phyloP scores from a whole-genome alignment of 1,140 invertebrate species.

The Pachypeltis micranthus region DNA sequence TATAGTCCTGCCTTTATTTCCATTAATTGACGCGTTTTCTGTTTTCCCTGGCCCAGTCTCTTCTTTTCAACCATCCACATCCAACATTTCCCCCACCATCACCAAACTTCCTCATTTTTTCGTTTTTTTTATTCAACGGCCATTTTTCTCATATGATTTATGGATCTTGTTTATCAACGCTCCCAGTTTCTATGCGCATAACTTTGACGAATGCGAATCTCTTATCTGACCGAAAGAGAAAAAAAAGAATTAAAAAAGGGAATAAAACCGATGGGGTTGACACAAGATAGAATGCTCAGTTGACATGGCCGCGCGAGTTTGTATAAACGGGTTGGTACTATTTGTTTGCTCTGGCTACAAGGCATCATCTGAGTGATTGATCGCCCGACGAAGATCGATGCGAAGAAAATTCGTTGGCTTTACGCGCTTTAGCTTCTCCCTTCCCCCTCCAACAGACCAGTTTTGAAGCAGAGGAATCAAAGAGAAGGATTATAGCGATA shows the following conservation, averaged over 20 bases:
- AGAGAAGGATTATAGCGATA: not conserved
- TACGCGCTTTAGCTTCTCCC: not conserved
- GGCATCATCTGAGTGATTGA: not conserved
- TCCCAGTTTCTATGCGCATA: not conserved
- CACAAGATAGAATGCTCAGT: not conserved
- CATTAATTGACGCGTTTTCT: constrained; percentile 8
- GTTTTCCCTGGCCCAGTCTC: not conserved
- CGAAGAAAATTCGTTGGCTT: not conserved
- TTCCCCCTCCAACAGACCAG: too few species aligned
- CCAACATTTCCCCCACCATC: not conserved
- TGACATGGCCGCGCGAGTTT: not conserved
- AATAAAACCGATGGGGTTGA: constrained; percentile 2
- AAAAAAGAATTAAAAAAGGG: too few species aligned
- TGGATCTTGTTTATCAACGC: constrained; percentile 1
- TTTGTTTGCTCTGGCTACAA: not conserved
- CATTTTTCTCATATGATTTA: constrained; percentile 7
- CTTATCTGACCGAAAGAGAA: not conserved
- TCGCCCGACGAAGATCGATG: constrained; percentile 6
- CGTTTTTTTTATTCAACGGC: too few species aligned
- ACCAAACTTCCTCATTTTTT: not conserved
- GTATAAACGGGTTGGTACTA: not conserved
- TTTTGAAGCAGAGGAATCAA: not conserved
- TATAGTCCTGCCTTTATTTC: not conserved
- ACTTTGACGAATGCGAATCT: constrained; percentile 6
- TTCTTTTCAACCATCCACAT: not conserved